Conservation (phyloP, 2,888 invertebrate species). For the Drosophila hawaiiensis region DNA sequence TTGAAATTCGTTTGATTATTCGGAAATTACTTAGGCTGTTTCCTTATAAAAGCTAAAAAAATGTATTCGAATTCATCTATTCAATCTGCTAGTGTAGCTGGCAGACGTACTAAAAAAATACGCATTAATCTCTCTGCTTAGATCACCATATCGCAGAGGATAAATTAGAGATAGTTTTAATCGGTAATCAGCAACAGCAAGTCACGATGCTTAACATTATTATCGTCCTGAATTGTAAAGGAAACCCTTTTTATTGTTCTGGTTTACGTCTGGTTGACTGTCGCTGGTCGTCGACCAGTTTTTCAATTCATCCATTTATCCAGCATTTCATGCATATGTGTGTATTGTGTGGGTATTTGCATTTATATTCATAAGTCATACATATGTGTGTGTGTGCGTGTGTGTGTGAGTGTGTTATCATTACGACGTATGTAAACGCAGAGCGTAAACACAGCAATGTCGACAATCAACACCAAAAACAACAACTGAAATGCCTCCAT, state of each 20-base stretch:
- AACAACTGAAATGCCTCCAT: conserved; percentile 49
- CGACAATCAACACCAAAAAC: conserved; percentile 66
- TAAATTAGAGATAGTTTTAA: not conserved
- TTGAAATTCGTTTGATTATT: not conserved
- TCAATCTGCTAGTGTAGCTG: not conserved
- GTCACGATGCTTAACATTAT: conserved; percentile 15
- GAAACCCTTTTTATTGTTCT: conserved; percentile 35
- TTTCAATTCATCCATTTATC: conserved; percentile 46
- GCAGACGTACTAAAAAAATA: not conserved
- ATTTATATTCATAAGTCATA: not conserved
- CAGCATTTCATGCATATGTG: conserved; percentile 8
- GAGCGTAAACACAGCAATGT: conserved; percentile 59
- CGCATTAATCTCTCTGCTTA: not conserved
- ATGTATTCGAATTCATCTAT: not conserved
- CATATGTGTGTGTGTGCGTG: not conserved
- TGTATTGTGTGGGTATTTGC: conserved; percentile 24
- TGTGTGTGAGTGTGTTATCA: conserved; percentile 41
- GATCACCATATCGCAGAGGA: not conserved
- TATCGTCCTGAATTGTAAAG: conserved; percentile 15
- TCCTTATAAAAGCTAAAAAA: not conserved
- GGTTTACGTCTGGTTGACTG: conserved; percentile 62
- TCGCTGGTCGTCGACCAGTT: conserved; percentile 49
- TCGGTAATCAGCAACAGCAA: not conserved
- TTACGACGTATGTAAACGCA: conserved; percentile 65
- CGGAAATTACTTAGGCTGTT: not conserved